phyloP scores from a whole-genome alignment of 2,888 invertebrate genomes.

The Ectemnius cavifrons region DNA sequence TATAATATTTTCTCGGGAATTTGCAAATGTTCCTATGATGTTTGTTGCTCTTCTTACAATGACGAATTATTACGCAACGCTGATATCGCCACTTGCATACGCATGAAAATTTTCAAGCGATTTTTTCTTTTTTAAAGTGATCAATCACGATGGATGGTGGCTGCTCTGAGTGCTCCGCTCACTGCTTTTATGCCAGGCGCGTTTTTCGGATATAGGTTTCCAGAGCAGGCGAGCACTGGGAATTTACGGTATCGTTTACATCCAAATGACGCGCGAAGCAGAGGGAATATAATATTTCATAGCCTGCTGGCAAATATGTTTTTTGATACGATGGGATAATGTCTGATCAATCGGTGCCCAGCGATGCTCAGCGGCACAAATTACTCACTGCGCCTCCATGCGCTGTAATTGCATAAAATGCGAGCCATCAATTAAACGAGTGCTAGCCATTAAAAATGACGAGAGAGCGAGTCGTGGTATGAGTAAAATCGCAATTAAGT shows the following conservation, averaged over 20 bases:
- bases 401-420: too few relatives aligned
- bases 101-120: not conserved
- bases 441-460: too few relatives aligned
- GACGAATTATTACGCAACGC: too few relatives aligned
- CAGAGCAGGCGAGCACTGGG: not conserved
- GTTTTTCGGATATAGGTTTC: conserved; percentile 2
- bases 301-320: not conserved
- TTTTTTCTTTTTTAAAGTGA: not conserved
- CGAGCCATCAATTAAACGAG: too few relatives aligned
- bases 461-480: too few relatives aligned
- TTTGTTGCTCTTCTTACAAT: too few relatives aligned
- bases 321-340: not conserved
- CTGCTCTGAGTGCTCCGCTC: too few relatives aligned
- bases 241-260: conserved; percentile 6
- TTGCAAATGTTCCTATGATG: too few relatives aligned
- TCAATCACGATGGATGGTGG: not conserved
- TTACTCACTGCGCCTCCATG: too few relatives aligned
- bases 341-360: not conserved
- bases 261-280: not conserved
- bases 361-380: not conserved
- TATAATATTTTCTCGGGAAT: too few relatives aligned
- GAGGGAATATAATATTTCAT: conserved; percentile 1
- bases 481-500: not conserved
- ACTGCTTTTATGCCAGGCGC: too few relatives aligned
- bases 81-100: not conserved